Evolutionary conservation across 1,140 invertebrate genomes (phyloP).

Genomic region (Neodiprion lecontei): DNA sequence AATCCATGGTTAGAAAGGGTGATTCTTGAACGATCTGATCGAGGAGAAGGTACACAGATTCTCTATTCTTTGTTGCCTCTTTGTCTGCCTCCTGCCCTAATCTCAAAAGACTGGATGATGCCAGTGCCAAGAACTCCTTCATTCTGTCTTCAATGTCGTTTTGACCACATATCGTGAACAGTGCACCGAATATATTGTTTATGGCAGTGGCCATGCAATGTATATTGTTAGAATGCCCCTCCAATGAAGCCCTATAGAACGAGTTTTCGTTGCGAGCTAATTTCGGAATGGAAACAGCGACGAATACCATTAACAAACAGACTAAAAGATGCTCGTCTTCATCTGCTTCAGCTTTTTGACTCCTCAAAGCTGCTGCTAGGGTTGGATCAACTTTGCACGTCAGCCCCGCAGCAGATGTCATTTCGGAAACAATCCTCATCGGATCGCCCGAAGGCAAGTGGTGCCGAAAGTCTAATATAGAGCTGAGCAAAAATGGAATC

Average conservation of each 20-base stretch:
- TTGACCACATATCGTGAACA: slow-evolving; percentile 94
- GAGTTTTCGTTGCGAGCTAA: slow-evolving; percentile 90
- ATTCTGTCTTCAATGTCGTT: slow-evolving; percentile 97
- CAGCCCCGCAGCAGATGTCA: slow-evolving; percentile 95
- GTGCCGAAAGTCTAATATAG: slow-evolving; percentile 93
- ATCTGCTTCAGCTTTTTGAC: slow-evolving; percentile 85
- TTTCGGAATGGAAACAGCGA: slow-evolving; percentile 97
- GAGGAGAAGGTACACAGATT: slow-evolving; percentile 94
- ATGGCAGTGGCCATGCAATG: slow-evolving; percentile 97
- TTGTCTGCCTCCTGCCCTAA: slow-evolving; percentile 96
- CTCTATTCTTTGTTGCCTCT: slow-evolving; percentile 90
- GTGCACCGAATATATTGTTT: slow-evolving; percentile 94
- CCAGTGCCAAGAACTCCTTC: slow-evolving; percentile 97
- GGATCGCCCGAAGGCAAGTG: slow-evolving; percentile 90
- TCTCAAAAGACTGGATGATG: slow-evolving; percentile 92
- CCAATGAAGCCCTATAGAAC: slow-evolving; percentile 88
- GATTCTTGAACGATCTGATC: slow-evolving; percentile 98
- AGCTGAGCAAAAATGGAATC: slow-evolving; percentile 96
- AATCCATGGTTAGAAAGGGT: slow-evolving; percentile 96
- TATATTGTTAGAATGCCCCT: slow-evolving; percentile 97
- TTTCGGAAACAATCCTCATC: slow-evolving; percentile 92
- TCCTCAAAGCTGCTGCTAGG: slow-evolving; percentile 84
- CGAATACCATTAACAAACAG: slow-evolving; percentile 97
- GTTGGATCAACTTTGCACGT: slow-evolving; percentile 94
- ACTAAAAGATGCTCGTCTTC: slow-evolving; percentile 95